Conservation (phyloP, 2,888 invertebrate genomes). For the Nipponacmea schrenckii region DNA sequence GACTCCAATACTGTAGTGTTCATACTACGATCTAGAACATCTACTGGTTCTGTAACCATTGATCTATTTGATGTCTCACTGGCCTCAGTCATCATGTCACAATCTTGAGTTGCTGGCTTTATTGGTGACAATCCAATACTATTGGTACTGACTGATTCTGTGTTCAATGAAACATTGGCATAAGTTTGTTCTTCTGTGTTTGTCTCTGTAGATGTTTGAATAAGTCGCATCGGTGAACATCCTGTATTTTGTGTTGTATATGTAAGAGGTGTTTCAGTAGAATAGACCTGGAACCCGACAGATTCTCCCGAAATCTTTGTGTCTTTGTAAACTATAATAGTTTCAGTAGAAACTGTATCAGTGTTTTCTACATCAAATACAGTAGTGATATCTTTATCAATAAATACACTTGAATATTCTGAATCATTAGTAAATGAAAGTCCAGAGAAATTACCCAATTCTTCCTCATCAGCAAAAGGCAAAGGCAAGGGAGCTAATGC, state of each 20-base stretch:
- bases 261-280: not conserved
- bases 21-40: slow-evolving; percentile 24
- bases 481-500: not conserved
- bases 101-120: not conserved
- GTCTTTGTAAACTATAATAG: not conserved
- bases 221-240: not conserved
- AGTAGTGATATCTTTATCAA: not conserved
- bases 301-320: too few relatives aligned
- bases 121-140: slow-evolving; percentile 11
- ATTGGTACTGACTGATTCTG: not conserved
- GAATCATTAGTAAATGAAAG: not conserved
- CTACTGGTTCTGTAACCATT: slow-evolving; percentile 15
- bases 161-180: not conserved
- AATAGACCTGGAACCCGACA: too few relatives aligned
- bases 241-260: not conserved
- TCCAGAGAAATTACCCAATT: too few relatives aligned
- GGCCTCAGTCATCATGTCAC: not conserved
- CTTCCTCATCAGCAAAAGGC: not conserved
- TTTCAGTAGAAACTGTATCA: not conserved
- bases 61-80: not conserved
- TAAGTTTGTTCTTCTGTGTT: not conserved
- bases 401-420: not conserved
- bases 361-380: not conserved
- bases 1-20: slow-evolving; percentile 24
- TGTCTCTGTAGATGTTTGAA: not conserved